Percentiles rank a stretch among this genome's conserved stretches.
Evolutionary conservation across 2,888 invertebrate genomes (phyloP).

Genomic region (Brachyopa scutellaris): DNA sequence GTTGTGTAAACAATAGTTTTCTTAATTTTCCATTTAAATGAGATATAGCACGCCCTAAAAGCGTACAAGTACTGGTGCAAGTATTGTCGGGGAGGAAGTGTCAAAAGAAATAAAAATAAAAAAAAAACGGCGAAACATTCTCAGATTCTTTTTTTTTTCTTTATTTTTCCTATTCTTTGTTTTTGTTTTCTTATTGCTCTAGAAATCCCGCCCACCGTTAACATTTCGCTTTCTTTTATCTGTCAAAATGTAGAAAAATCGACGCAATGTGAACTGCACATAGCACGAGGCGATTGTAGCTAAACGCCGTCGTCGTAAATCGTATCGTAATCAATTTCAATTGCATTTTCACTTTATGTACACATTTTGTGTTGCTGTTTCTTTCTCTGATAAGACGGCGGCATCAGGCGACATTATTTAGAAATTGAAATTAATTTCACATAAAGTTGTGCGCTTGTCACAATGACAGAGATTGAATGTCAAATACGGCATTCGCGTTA

Average conservation of each 20-base stretch:
- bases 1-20: conserved; percentile 21
- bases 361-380: conserved; percentile 4
- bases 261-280: conserved; percentile 1
- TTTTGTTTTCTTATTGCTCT: background rate
- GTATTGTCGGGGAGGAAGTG: conserved; percentile 1
- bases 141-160: background rate
- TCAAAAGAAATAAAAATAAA: conserved; percentile 1
- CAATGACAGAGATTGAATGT: conserved; percentile 24
- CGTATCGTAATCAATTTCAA: conserved; percentile 45
- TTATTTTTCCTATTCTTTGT: background rate
- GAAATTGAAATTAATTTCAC: conserved; percentile 28
- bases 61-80: background rate
- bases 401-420: background rate
- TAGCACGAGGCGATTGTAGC: background rate
- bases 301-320: too few relatives aligned
- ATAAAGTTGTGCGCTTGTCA: background rate
- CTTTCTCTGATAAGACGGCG: too few relatives aligned
- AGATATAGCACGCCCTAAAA: background rate
- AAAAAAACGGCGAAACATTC: background rate
- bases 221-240: too few relatives aligned
- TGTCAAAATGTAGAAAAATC: background rate
- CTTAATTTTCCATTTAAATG: background rate
- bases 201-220: too few relatives aligned
- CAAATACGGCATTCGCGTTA: conserved; percentile 22
- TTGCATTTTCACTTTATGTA: conserved; percentile 25